Evolutionary conservation across 2,797 vertebrate genomes (phyloP), one percentile per base, ranked within the genome.

Genomic region (Sebastes reedi): DNA sequence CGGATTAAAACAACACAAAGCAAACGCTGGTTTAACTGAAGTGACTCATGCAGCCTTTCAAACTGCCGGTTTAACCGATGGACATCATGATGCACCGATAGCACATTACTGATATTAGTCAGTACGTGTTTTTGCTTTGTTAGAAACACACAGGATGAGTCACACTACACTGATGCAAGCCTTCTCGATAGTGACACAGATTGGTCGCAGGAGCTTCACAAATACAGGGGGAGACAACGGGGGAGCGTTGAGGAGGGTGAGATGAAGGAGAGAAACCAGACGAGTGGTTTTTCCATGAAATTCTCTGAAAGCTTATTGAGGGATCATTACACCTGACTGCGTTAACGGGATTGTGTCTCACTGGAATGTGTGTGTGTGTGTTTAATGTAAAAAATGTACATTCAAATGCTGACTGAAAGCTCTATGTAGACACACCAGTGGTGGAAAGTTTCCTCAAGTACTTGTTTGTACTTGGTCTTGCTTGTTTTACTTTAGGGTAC

Each of bases 321-420:
- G 83, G 86, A 88, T 89, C 77, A 85, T 85, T 83, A 75, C 81
- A 83, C 79, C 59, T 81, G 86, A 84, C 77, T 87, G 79, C 30
- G 2, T 80, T 91, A 78, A 91, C 3, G 2, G 68, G 83, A 80
- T 84, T 88, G 81, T 18, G 24, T 39, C 42, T 75, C 14, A 1
- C 61, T 81, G 82, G 83, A 91, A 87, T 90, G 77, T 80, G 74
- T 72, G 73, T 65, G 72, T 77, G 60, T 74, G 78, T 55, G 39
- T 81, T 82, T 79, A 68, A 78, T 42, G 54, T 77, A 67, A 56
- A 20, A 80, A 77, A 54, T 72, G 30, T 56, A 34, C 27, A 25
- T 61, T 32, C 2, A 56, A 69, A 70, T 10, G 22, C 65, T 1
- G 8, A 18, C 6, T 55, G 39, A 61, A 67, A 34, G 46, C 12